Evolutionary conservation across 1,140 invertebrate genomes (phyloP).

Genomic region (Episyrphus balteatus): DNA sequence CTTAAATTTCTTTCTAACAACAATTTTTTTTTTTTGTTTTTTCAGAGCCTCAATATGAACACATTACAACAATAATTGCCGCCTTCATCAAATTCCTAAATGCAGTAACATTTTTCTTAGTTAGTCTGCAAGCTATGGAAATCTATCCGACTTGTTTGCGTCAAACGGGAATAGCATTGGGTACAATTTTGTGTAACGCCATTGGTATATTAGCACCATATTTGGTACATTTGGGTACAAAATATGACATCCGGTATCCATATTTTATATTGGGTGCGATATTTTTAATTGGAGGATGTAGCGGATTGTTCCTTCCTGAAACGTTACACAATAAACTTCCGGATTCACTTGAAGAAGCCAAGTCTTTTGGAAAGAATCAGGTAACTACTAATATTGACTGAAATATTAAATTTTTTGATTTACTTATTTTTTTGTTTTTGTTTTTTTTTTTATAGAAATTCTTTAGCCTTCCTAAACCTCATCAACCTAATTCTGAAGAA

Average conservation of each 20-base stretch:
- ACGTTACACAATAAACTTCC: conserved; percentile 51
- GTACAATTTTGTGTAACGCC: conserved; percentile 41
- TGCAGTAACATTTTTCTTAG: conserved; percentile 45
- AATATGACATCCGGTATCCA: conserved; percentile 34
- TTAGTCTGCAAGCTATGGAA: conserved; percentile 47
- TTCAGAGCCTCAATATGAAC: conserved; percentile 21
- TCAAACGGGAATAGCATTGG: conserved; percentile 46
- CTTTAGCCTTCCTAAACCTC: too few relatives aligned
- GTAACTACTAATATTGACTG: background rate
- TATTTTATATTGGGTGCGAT: conserved; percentile 40
- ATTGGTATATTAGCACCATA: conserved; percentile 51
- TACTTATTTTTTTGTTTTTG: too few relatives aligned
- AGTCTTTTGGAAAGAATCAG: conserved; percentile 49
- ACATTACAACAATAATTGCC: conserved; percentile 25
- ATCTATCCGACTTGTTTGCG: conserved; percentile 50
- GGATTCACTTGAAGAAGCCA: conserved; percentile 51
- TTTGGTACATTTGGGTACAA: conserved; percentile 46
- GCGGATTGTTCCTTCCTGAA: conserved; percentile 51
- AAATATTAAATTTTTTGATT: too few relatives aligned
- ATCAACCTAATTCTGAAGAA: too few relatives aligned
- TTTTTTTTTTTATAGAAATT: too few relatives aligned
- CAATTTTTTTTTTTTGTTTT: too few relatives aligned
- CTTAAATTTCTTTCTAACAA: too few relatives aligned
- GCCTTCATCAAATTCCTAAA: conserved; percentile 45
- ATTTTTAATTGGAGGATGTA: conserved; percentile 39